Evolutionary conservation across 2,797 vertebrate species (phyloP).

Genomic region (Enteromius fasciolatus): DNA sequence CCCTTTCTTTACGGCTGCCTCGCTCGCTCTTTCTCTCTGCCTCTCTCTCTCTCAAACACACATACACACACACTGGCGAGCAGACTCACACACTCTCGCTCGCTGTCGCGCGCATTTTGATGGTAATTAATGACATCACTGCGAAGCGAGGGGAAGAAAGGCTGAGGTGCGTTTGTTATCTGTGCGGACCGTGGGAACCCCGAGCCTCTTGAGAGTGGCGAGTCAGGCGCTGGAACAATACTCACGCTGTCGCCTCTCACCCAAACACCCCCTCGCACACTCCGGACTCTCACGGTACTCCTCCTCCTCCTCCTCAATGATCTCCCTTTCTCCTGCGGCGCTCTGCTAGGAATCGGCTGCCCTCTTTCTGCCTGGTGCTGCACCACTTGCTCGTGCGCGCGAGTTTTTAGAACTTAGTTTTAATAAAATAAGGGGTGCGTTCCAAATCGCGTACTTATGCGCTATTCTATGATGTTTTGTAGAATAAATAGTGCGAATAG

Average conservation of each 20-base stretch:
- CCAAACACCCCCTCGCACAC: constrained; percentile 78
- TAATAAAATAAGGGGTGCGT: neutral
- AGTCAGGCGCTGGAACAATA: constrained; percentile 83
- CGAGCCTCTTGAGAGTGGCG: constrained; percentile 80
- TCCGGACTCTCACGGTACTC: constrained; percentile 69
- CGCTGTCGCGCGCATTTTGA: constrained; percentile 83
- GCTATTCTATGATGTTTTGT: neutral
- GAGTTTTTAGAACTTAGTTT: neutral
- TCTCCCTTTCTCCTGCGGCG: constrained; percentile 48
- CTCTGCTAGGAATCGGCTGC: constrained; percentile 67
- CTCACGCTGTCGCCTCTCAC: constrained; percentile 81
- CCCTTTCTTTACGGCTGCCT: constrained; percentile 76
- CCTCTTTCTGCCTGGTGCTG: constrained; percentile 68
- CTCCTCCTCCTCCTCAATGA: constrained; percentile 62
- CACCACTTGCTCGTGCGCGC: neutral
- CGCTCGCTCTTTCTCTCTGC: constrained; percentile 54
- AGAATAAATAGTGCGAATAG: neutral
- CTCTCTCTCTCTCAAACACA: neutral
- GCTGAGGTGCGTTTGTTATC: constrained; percentile 78
- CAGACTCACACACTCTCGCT: constrained; percentile 75
- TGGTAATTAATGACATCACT: constrained; percentile 88
- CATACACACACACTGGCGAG: constrained; percentile 57
- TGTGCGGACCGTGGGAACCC: constrained; percentile 84
- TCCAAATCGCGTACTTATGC: neutral
- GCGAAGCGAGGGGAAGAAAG: constrained; percentile 64